Evolutionary conservation across 2,113 vertebrate genomes (phyloP), one percentile per base, ranked within the genome.

Genomic region (Platysternon megacephalum): DNA sequence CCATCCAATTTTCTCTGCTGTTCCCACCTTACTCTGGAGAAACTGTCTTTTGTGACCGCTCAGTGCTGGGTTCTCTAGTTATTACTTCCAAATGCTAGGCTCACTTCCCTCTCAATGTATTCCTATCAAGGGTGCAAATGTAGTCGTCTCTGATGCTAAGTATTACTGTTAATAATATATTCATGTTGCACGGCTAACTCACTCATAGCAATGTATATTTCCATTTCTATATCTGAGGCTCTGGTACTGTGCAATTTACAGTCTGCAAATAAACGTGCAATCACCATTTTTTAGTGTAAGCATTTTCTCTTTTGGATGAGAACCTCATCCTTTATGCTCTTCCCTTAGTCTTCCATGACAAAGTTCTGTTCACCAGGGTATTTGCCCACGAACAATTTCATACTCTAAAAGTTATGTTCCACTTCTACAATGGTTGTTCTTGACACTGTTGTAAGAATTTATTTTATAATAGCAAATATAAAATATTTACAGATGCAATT

Each of bases 111-210:
- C 42, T 55, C 22, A 76, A 7, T 29, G 68, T 90, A 58, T 56
- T 56, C 24, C 52, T 87, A 83, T 29, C 44, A 72, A 53, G 21
- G 10, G n/a, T 74, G n/a, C 29, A 52, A 91, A 58, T 11, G 52
- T 17, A 21, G 29, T 78, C 53, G n/a, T 28, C 8, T 53, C 32
- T 89, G 78, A 61, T 85, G 39, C 13, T 80, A 7, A 53, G 3
- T n/a, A 22, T 76, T 89, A 35, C 46, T 78, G n/a, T 44, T 85
- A 85, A 81, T 88, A 56, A 55, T 56, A 42, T 48, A 91, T 82
- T 68, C 35, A 13, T 35, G 29, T 14, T 76, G 14, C 65, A 78
- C 2, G 52, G 16, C 52, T 61, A 76, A 81, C 35, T 39, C 44
- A 85, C 13, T n/a, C 44, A 14, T 11, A 51, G 39, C 21, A 61